Evolutionary conservation across 2,888 invertebrate species (phyloP), one percentile per base, ranked within the genome.

Genomic region (Drosophila ustulata): DNA sequence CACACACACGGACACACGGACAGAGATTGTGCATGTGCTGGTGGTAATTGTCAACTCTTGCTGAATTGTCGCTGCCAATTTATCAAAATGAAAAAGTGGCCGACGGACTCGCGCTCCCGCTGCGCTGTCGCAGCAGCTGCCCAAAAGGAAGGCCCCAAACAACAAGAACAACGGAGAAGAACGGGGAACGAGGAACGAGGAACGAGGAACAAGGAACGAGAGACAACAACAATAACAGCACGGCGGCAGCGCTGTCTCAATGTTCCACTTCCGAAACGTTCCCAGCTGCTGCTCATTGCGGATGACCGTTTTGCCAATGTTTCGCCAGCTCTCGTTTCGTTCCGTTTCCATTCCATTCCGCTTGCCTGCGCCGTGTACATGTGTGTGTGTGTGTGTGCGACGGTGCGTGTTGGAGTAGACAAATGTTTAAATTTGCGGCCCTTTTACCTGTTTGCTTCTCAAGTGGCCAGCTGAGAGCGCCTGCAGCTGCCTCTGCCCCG

Each of bases 221-320:
- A 18, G 18, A 18, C 18, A 47, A 23, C 23, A 11, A 28, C 39
- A 58, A 28, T 28, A 13, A 9, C 11, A 30, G 63, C 72, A 55
- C 18, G 18, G 18, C 18, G 18, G 18, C 57, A 64, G 51, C 46
- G 41, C 47, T 49, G 64, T 67, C 56, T 47, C 64, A 55, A 32
- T 83, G 81, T 80, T 82, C 50, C 77, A 56, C 49, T 70, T 65
- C 57, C 80, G 75, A 55, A 75, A 59, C 49, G 63, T 81, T 72
- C 52, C 47, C 46, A 11, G 58, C 67, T 43, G 49, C 66, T 46
- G 32, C 56, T 74, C 79, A 83, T 91, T 90, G 90, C 90, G 81
- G 90, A 90, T 90, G 90, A 89, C 91, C 90, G 70, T 89, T 87
- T 87, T 89, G 89, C 90, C 91, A 90, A 87, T 87, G 90, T 89